A percentile compares a stretch with the other conserved stretches of the same genome.
phyloP scores from a whole-genome alignment of 2,888 invertebrate genomes.

The Chelonus formosanus region DNA sequence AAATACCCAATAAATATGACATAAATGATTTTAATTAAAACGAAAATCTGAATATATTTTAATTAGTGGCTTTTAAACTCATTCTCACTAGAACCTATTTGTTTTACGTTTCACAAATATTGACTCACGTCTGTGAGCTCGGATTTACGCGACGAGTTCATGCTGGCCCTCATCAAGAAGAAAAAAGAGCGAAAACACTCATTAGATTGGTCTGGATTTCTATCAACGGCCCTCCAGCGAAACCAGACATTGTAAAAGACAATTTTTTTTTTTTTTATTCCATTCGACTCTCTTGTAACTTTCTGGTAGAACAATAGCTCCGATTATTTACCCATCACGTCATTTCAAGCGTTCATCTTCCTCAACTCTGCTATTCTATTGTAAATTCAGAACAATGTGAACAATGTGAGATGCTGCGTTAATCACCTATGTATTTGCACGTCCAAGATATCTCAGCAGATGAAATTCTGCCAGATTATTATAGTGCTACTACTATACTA shows the following conservation, averaged over 20 bases:
- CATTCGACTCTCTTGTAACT: slow-evolving; percentile 1
- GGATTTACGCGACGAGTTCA: background rate
- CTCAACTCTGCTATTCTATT: slow-evolving; percentile 18
- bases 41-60: background rate
- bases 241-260: too few relatives aligned
- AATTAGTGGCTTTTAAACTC: background rate
- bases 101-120: background rate
- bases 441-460: slow-evolving; percentile 11
- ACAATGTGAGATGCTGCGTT: slow-evolving; percentile 27
- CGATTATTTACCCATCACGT: slow-evolving; percentile 13
- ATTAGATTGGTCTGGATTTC: too few relatives aligned
- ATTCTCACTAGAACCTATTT: background rate
- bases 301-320: slow-evolving; percentile 8
- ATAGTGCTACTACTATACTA: background rate
- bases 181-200: too few relatives aligned
- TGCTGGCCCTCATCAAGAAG: too few relatives aligned
- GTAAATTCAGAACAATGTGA: slow-evolving; percentile 23
- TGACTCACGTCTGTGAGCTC: background rate
- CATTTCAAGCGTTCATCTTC: slow-evolving; percentile 13
- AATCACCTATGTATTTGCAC: slow-evolving; percentile 30
- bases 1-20: too few relatives aligned
- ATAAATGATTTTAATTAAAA: slow-evolving; percentile 1
- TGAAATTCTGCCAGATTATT: slow-evolving; percentile 8
- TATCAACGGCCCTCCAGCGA: too few relatives aligned
- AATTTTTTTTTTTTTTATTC: background rate